Evolutionary conservation across 2,113 vertebrate species (phyloP).

Genomic region (Scalopus aquaticus): DNA sequence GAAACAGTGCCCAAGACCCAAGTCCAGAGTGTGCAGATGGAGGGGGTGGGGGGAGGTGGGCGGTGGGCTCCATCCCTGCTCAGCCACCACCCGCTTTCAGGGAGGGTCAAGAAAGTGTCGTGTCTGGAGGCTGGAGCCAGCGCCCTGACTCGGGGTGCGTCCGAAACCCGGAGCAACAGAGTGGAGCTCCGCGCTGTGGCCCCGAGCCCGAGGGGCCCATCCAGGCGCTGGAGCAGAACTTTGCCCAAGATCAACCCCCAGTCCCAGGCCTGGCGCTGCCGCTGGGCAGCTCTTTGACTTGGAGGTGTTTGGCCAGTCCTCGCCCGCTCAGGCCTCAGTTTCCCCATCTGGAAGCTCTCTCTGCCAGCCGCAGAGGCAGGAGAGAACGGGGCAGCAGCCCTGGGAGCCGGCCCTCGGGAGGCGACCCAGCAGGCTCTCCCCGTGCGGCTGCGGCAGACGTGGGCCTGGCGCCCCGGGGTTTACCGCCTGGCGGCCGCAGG

Average conservation of each 20-base stretch:
- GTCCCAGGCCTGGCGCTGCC: neutral
- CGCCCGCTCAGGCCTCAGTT: constrained; percentile 41
- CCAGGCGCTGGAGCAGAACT: neutral
- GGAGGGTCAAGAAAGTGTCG: neutral
- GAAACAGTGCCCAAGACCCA: neutral
- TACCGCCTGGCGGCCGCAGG: neutral
- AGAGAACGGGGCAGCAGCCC: neutral
- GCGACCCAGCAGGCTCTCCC: neutral
- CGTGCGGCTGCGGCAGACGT: neutral
- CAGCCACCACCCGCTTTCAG: rapidly evolving
- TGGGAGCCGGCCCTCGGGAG: neutral
- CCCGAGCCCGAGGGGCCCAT: rapidly evolving
- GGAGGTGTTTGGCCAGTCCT: neutral
- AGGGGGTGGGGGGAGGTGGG: no score
- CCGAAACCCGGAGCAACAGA: neutral
- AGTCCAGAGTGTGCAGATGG: neutral
- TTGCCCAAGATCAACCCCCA: neutral
- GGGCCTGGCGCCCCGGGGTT: neutral
- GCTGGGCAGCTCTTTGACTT: neutral
- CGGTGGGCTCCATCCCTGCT: no score
- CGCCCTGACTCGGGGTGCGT: neutral
- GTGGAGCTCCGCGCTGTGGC: no score
- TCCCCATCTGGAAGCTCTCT: neutral
- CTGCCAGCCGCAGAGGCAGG: neutral
- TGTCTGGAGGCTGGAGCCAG: neutral